A percentile compares a stretch with the other conserved stretches of the same genome.
Conservation (phyloP, 2,797 vertebrate genomes). For the Thripadectes ignobilis region DNA sequence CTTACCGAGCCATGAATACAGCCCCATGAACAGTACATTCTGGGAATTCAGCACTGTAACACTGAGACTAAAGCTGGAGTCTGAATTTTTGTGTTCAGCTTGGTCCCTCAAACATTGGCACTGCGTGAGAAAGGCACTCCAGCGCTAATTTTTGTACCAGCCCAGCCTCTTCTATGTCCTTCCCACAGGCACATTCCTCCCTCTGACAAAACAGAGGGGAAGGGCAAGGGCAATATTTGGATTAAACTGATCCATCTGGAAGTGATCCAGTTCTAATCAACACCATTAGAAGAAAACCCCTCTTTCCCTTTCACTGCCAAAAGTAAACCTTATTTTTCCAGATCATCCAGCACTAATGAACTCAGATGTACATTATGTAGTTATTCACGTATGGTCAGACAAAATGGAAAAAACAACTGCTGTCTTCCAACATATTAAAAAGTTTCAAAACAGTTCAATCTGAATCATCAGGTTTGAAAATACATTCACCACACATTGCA, state of each 20-base stretch:
- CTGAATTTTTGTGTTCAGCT: not conserved
- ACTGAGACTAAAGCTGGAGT: not conserved
- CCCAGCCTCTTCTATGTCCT: not conserved
- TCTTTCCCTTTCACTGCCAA: not conserved
- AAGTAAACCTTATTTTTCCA: not conserved
- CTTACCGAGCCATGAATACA: not conserved
- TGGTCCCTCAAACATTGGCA: not conserved
- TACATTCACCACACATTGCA: not conserved
- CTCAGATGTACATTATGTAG: not conserved
- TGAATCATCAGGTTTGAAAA: conserved; percentile 9
- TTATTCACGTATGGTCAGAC: not conserved
- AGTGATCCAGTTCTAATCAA: conserved; percentile 11
- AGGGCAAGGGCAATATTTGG: not conserved
- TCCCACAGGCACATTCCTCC: not conserved
- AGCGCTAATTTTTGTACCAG: not conserved
- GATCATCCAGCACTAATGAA: not conserved
- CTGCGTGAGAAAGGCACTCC: not conserved
- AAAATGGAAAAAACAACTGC: conserved; percentile 19
- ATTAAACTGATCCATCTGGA: not conserved
- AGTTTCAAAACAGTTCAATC: not conserved
- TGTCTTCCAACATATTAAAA: conserved; percentile 1
- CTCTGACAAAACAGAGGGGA: not conserved
- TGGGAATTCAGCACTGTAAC: not conserved
- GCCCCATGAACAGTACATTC: not conserved
- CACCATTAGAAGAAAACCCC: not conserved